Evolutionary conservation across 1,140 invertebrate species (phyloP).

Genomic region (Harlomillsia oculata): DNA sequence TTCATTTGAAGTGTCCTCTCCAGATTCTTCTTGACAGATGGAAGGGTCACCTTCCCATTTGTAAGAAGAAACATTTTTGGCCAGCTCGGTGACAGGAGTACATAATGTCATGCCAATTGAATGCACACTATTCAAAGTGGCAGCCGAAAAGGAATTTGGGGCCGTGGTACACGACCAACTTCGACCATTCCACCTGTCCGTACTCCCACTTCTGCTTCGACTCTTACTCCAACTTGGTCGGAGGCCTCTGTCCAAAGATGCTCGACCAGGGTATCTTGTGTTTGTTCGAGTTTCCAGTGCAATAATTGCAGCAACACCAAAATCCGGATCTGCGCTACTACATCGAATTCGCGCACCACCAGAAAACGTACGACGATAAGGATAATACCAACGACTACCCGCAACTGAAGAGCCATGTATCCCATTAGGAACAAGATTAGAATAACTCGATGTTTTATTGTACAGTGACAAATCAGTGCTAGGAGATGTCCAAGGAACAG

Average conservation of each 20-base stretch:
- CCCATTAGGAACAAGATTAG: neutral
- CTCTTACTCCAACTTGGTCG: neutral
- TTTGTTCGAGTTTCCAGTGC: neutral
- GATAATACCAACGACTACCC: constrained; percentile 8
- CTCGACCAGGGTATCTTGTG: neutral
- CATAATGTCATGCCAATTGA: neutral
- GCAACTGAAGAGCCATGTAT: neutral
- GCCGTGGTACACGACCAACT: neutral
- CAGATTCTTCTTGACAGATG: neutral
- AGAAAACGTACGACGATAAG: constrained; percentile 20
- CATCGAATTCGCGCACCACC: constrained; percentile 22
- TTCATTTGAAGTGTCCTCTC: constrained; percentile 1
- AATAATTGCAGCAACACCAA: neutral
- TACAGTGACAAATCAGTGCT: too few relatives aligned
- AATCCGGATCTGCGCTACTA: constrained; percentile 24
- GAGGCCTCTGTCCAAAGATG: constrained; percentile 3
- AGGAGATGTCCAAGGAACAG: too few relatives aligned
- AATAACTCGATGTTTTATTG: constrained; percentile 1
- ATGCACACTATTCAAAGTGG: neutral
- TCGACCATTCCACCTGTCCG: constrained; percentile 3
- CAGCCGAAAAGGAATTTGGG: neutral
- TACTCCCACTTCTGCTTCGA: constrained; percentile 24
- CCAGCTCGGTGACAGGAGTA: constrained; percentile 29
- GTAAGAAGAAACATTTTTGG: constrained; percentile 26
- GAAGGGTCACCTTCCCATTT: constrained; percentile 16